Conservation (phyloP, 1,140 invertebrate species). For the Caenorhabditis brenneri region DNA sequence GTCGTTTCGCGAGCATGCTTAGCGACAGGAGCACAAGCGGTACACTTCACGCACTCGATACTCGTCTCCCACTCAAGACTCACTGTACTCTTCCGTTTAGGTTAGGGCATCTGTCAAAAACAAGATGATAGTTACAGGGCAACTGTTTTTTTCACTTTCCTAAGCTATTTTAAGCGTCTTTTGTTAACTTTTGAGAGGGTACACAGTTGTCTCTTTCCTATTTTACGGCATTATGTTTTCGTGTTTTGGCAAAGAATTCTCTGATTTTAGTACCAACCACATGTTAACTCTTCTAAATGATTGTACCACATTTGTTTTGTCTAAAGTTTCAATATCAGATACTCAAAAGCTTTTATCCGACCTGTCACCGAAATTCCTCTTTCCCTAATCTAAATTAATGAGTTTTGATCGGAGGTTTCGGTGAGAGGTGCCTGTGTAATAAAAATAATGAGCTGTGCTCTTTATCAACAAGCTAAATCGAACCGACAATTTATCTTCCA, state of each 20-base stretch:
- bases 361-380: not conserved
- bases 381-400: constrained; percentile 37
- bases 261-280: not conserved
- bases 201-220: not conserved
- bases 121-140: not conserved
- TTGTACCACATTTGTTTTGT: not conserved
- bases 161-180: not conserved
- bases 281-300: not conserved
- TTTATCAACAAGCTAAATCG: constrained; percentile 27
- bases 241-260: not conserved
- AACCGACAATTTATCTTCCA: not conserved
- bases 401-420: constrained; percentile 35
- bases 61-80: constrained; percentile 14
- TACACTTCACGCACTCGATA: constrained; percentile 39
- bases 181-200: not conserved
- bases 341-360: not conserved
- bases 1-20: constrained; percentile 20
- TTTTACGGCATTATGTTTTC: constrained; percentile 29
- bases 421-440: not conserved
- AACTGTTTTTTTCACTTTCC: not conserved
- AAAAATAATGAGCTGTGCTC: constrained; percentile 35
- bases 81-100: constrained; percentile 23
- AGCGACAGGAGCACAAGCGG: constrained; percentile 31
- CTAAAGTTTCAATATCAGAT: not conserved
- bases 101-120: not conserved